Conservation (phyloP, 2,113 vertebrate genomes). For the Cebidichthys violaceus region DNA sequence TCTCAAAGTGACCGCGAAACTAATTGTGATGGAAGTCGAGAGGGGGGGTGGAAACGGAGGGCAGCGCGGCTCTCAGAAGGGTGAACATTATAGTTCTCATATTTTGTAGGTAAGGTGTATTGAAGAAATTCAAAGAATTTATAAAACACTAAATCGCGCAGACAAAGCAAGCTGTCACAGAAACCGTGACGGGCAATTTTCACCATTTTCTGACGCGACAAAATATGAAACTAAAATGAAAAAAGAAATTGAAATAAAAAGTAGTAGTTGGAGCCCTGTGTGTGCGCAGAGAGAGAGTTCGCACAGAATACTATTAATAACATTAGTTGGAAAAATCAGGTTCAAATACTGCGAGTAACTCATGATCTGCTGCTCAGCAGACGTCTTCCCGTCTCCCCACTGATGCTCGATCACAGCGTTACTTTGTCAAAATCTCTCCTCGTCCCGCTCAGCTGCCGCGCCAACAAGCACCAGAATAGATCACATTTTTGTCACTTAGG, state of each 20-base stretch:
- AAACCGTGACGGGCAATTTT: neutral
- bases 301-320: slow-evolving; percentile 11
- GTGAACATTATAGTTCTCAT: neutral
- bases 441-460: slow-evolving; percentile 12
- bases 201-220: neutral
- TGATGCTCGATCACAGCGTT: slow-evolving; percentile 51
- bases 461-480: slow-evolving; percentile 42
- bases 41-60: neutral
- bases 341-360: slow-evolving; percentile 24
- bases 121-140: neutral
- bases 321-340: slow-evolving; percentile 4
- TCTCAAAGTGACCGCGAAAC: slow-evolving; percentile 5
- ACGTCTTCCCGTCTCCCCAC: slow-evolving; percentile 23
- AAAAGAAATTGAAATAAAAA: neutral
- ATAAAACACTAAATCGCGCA: neutral
- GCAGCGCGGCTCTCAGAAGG: neutral
- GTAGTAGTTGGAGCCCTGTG: neutral
- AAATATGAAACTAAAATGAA: neutral
- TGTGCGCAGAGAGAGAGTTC: neutral
- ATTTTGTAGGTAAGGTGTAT: neutral
- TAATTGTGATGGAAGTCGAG: neutral
- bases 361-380: slow-evolving; percentile 33
- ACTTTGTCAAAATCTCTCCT: slow-evolving; percentile 41
- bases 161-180: neutral
- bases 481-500: slow-evolving; percentile 26